Percentiles rank a stretch among this genome's conserved stretches.
phyloP scores from a whole-genome alignment of 1,140 invertebrate genomes.

The Elymnias hypermnestra region DNA sequence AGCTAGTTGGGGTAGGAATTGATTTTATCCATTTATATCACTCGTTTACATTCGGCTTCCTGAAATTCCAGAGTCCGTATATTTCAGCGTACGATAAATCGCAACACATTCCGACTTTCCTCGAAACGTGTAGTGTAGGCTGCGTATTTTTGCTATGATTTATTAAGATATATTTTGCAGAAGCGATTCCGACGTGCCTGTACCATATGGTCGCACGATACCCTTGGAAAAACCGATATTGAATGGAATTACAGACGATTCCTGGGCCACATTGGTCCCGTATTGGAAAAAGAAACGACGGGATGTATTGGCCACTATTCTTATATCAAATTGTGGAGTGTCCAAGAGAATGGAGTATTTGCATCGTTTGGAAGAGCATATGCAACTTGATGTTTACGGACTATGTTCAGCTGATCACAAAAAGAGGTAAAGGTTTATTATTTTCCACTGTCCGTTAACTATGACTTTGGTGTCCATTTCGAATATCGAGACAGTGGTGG shows the following conservation, averaged over 20 bases:
- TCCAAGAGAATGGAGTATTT: constrained; percentile 78
- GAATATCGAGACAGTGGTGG: too few relatives aligned
- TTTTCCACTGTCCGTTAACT: too few relatives aligned
- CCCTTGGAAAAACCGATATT: constrained; percentile 38
- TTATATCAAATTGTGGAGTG: constrained; percentile 80
- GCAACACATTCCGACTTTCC: constrained; percentile 9
- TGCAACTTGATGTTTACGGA: constrained; percentile 46
- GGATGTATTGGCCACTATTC: constrained; percentile 75
- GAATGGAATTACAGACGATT: constrained; percentile 12
- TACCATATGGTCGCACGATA: constrained; percentile 81
- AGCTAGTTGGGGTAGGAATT: too few relatives aligned
- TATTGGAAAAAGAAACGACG: constrained; percentile 44
- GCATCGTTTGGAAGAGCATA: constrained; percentile 65
- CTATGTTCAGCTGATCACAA: constrained; percentile 38
- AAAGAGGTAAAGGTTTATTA: constrained; percentile 35
- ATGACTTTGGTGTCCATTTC: too few relatives aligned
- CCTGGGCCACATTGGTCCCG: constrained; percentile 30
- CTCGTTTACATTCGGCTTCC: too few relatives aligned
- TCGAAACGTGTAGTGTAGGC: constrained; percentile 8
- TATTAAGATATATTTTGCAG: constrained; percentile 41
- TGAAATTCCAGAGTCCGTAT: neutral
- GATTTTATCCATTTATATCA: too few relatives aligned
- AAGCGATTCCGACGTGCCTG: constrained; percentile 81
- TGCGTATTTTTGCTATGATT: constrained; percentile 14
- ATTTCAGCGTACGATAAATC: neutral